A percentile compares a stretch with the other conserved stretches of the same genome.
These are phyloP conservation scores for Myopa testacea DNA, from an alignment of 2,888 invertebrate genomes.

Conservation along the genomic window DNA sequence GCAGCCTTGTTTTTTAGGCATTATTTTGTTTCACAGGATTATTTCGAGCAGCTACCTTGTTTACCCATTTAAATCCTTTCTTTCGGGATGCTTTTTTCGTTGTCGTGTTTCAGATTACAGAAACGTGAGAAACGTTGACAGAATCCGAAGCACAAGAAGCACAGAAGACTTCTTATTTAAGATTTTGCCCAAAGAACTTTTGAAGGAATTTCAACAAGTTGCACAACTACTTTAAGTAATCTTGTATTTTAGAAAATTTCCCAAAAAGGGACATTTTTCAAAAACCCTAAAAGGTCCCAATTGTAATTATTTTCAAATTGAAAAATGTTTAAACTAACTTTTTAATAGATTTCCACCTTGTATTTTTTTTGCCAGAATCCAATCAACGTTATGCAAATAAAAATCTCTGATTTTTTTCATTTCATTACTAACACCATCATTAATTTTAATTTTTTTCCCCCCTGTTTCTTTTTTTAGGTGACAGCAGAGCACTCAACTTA, in stretches of 20 bases:
- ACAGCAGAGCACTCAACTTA: background rate
- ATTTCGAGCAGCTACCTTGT: conserved; percentile 9
- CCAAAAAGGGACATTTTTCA: conserved; percentile 15
- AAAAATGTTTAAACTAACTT: background rate
- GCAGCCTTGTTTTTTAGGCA: background rate
- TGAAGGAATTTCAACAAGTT: background rate
- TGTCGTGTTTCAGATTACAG: conserved; percentile 4
- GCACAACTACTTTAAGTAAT: background rate
- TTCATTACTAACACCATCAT: background rate
- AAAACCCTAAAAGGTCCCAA: background rate
- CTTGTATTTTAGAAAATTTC: background rate
- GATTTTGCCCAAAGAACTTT: background rate
- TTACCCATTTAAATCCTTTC: conserved; percentile 14
- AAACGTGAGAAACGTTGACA: conserved; percentile 20
- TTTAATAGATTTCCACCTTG: no score
- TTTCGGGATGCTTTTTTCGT: background rate
- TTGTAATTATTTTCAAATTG: background rate
- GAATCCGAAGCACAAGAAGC: background rate
- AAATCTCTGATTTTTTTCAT: background rate
- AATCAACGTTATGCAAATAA: conserved; percentile 34
- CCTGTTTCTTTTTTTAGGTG: background rate
- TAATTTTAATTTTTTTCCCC: background rate
- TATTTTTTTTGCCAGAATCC: background rate
- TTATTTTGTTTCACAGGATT: conserved; percentile 20
- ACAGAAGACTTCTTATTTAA: background rate